Conservation (phyloP, 2,888 invertebrate species). For the Sminthurinus aureus region DNA sequence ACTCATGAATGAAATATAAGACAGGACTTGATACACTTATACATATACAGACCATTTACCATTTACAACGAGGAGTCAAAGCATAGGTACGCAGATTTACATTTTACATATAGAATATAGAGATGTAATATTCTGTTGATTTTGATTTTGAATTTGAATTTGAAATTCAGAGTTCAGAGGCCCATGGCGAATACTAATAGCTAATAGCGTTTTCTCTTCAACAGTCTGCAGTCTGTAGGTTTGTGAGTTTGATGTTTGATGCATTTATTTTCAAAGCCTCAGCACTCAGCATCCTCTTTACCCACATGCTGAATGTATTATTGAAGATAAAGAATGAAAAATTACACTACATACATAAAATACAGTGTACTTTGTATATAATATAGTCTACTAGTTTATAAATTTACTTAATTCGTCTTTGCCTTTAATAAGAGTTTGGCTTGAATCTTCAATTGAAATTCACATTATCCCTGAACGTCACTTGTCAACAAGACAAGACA, state of each 20-base stretch:
- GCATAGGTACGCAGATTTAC: background rate
- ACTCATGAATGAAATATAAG: background rate
- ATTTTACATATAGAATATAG: background rate
- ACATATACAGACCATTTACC: background rate
- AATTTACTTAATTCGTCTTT: background rate
- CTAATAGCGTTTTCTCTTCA: background rate
- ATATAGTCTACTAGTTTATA: background rate
- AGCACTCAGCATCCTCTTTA: background rate
- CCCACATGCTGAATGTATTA: too few species aligned
- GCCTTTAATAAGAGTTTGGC: background rate
- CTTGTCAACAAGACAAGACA: constrained; percentile 7
- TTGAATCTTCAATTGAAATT: background rate
- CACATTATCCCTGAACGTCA: background rate
- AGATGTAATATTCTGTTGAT: too few species aligned
- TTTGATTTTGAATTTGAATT: too few species aligned
- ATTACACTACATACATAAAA: too few species aligned
- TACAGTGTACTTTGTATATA: background rate
- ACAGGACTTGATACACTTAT: background rate
- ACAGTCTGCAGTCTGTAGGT: background rate
- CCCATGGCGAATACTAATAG: background rate
- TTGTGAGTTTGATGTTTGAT: background rate
- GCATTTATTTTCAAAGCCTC: background rate
- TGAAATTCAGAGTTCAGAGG: background rate
- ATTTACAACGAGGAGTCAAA: background rate
- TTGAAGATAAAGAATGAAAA: too few species aligned